Evolutionary conservation across 1,140 invertebrate genomes (phyloP).

Genomic region (Asbolus verrucosus): DNA sequence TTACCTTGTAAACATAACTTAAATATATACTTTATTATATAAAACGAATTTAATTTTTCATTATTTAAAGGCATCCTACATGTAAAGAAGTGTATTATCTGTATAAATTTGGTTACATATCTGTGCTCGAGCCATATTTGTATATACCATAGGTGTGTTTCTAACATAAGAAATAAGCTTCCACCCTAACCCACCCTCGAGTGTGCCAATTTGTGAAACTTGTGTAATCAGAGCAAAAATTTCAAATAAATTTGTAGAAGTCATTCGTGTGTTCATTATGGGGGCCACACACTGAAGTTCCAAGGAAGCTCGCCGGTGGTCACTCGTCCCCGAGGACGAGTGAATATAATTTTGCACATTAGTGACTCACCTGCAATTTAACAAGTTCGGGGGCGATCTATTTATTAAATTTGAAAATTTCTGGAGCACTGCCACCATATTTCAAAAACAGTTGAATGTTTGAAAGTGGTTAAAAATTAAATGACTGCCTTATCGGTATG

Average conservation of each 20-base stretch:
- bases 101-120: conserved; percentile 19
- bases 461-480: not conserved
- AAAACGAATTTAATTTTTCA: conserved; percentile 15
- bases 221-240: not conserved
- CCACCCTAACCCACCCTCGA: not conserved
- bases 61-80: not conserved
- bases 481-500: too few relatives aligned
- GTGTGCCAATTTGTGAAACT: conserved; percentile 1
- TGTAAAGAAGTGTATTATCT: conserved; percentile 9
- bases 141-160: conserved; percentile 20
- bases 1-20: conserved; percentile 13
- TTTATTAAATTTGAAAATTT: too few relatives aligned
- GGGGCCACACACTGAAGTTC: too few relatives aligned
- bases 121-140: conserved; percentile 12
- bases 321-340: too few relatives aligned
- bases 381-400: too few relatives aligned
- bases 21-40: conserved; percentile 38
- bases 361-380: too few relatives aligned
- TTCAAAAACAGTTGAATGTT: conserved; percentile 8
- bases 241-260: not conserved
- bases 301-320: too few relatives aligned
- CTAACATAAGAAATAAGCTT: conserved; percentile 3
- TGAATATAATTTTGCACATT: too few relatives aligned
- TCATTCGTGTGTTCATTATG: too few relatives aligned
- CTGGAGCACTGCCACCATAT: not conserved